Percentiles rank a stretch among this genome's conserved stretches.
These are phyloP conservation scores for Rhynchophorus ferrugineus DNA, from an alignment of 1,140 invertebrate genomes.

Conservation along the genomic window DNA sequence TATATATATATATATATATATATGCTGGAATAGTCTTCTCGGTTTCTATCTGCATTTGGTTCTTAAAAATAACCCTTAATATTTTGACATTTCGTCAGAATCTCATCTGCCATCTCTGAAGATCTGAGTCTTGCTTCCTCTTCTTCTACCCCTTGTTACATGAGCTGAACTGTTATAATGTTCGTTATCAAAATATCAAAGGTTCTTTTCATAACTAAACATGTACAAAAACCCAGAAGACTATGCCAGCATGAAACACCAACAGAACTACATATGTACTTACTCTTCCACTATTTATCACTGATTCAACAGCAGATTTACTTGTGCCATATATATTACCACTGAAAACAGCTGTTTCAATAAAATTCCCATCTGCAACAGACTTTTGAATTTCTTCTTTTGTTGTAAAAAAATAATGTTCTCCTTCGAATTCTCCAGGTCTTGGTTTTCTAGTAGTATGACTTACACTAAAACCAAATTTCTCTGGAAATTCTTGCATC, in stretches of 20 bases:
- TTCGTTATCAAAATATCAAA: no score
- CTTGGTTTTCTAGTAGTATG: slow-evolving; percentile 76
- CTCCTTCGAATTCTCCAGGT: slow-evolving; percentile 64
- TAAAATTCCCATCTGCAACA: slow-evolving; percentile 77
- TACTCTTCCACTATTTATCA: slow-evolving; percentile 72
- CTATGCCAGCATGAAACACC: background rate
- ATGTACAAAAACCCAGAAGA: background rate
- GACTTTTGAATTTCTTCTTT: slow-evolving; percentile 66
- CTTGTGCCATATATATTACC: slow-evolving; percentile 97
- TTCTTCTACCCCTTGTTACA: no score
- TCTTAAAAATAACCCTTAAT: no score
- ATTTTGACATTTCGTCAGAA: no score
- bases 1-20: no score
- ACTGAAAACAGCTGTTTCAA: slow-evolving; percentile 88
- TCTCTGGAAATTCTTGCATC: slow-evolving; percentile 80
- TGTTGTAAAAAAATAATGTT: slow-evolving; percentile 87
- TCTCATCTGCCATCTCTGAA: no score
- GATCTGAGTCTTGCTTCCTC: no score
- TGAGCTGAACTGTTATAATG: no score
- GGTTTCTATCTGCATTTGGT: no score
- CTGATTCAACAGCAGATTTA: slow-evolving; percentile 77
- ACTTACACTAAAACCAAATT: slow-evolving; percentile 91
- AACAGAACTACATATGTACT: slow-evolving; percentile 71
- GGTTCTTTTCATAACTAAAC: no score
- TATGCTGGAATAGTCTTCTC: no score